Evolutionary conservation across 2,888 invertebrate species (phyloP).

Genomic region (Steinernema hermaphroditum): DNA sequence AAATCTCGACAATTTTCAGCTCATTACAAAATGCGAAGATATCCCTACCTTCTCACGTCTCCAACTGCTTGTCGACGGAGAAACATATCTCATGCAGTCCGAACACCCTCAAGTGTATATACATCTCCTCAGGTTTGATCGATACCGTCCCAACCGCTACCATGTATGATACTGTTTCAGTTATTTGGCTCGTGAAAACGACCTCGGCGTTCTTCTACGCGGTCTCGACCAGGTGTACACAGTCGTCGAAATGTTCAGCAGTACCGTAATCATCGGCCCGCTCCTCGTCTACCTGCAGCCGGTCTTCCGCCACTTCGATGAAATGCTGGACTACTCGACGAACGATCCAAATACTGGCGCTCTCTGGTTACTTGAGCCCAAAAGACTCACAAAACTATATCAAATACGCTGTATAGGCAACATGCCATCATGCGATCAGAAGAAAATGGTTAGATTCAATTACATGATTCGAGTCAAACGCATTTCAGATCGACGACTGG

Average conservation of each 20-base stretch:
- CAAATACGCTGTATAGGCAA: constrained; percentile 64
- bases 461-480: too few species aligned
- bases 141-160: not conserved
- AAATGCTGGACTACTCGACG: constrained; percentile 44
- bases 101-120: constrained; percentile 59
- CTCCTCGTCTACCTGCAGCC: constrained; percentile 58
- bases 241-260: constrained; percentile 56
- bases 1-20: constrained; percentile 49
- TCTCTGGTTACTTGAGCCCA: constrained; percentile 60
- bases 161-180: constrained; percentile 38
- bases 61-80: constrained; percentile 60
- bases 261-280: constrained; percentile 44
- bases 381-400: constrained; percentile 59
- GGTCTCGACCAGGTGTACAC: constrained; percentile 61
- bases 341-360: constrained; percentile 57
- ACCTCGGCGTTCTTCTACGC: constrained; percentile 58
- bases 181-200: constrained; percentile 57
- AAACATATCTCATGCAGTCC: constrained; percentile 59
- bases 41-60: constrained; percentile 59
- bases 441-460: constrained; percentile 35
- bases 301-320: constrained; percentile 58
- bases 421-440: constrained; percentile 54
- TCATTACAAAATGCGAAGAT: constrained; percentile 54
- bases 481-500: constrained; percentile 53
- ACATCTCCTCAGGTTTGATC: constrained; percentile 47